phyloP scores from a whole-genome alignment of 2,797 vertebrate species.

The Chloroceryle inda region DNA sequence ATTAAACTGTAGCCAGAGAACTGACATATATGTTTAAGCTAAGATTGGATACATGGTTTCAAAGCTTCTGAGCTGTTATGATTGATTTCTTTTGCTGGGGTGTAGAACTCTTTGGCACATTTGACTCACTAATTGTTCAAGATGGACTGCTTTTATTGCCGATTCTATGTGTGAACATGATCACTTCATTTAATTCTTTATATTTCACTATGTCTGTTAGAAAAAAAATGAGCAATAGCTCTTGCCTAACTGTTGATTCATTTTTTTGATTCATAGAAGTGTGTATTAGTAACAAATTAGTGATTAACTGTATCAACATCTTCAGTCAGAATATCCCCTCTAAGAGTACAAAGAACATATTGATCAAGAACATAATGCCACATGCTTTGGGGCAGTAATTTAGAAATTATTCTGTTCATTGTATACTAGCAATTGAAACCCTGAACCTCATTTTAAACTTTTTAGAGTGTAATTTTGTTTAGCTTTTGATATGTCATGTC shows the following conservation, averaged over 20 bases:
- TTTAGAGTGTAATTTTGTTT: neutral
- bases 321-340: constrained; percentile 15
- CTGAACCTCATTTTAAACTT: neutral
- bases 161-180: neutral
- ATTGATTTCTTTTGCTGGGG: neutral
- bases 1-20: neutral
- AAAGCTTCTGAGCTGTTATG: neutral
- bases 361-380: neutral
- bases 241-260: constrained; percentile 37
- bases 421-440: neutral
- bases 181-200: neutral
- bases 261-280: constrained; percentile 31
- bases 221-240: constrained; percentile 16
- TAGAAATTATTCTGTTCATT: neutral
- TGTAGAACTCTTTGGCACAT: neutral
- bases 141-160: neutral
- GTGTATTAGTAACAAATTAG: constrained; percentile 36
- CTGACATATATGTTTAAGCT: neutral
- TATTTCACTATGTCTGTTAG: neutral
- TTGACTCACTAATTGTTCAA: neutral
- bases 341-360: constrained; percentile 6
- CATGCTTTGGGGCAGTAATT: constrained; percentile 1
- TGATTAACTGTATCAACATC: constrained; percentile 28
- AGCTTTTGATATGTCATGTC: neutral
- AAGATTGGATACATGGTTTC: neutral